Percentiles rank a stretch among this genome's conserved stretches.
Evolutionary conservation across 2,888 invertebrate species (phyloP).

Genomic region (Diadegma fenestrale): DNA sequence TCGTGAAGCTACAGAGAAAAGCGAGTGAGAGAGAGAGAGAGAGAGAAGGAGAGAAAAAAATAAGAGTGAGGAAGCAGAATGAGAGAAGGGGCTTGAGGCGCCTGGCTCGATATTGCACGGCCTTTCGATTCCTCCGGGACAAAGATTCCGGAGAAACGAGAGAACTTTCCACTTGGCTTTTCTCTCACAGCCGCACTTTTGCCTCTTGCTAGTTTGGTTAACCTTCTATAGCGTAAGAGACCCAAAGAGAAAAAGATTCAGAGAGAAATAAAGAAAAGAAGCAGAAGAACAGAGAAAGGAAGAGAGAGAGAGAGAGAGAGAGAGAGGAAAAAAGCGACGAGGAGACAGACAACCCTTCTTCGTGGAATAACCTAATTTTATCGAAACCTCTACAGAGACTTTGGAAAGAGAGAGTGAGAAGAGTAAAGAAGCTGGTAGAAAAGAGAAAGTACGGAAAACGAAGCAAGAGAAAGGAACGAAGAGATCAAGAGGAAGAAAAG

Average conservation of each 20-base stretch:
- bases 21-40: not conserved
- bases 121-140: constrained; percentile 65
- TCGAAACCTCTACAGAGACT: constrained; percentile 59
- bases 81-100: constrained; percentile 44
- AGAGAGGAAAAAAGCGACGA: not conserved
- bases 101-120: constrained; percentile 64
- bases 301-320: not conserved
- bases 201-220: constrained; percentile 48
- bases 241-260: constrained; percentile 7
- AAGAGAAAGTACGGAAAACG: constrained; percentile 38
- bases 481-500: constrained; percentile 27
- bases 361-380: constrained; percentile 70
- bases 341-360: constrained; percentile 45
- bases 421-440: constrained; percentile 10
- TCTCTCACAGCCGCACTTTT: constrained; percentile 51
- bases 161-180: constrained; percentile 64
- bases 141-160: constrained; percentile 66
- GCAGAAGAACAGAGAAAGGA: not conserved
- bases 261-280: constrained; percentile 23
- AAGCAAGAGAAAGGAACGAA: constrained; percentile 23
- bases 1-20: constrained; percentile 47
- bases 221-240: constrained; percentile 28
- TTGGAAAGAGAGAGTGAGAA: constrained; percentile 35
- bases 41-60: constrained; percentile 14
- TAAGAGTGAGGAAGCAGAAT: constrained; percentile 26